These are phyloP conservation scores for Drosophila nr. perissopoda DNA, from an alignment of 2,888 invertebrate genomes.

Conservation along the genomic window DNA sequence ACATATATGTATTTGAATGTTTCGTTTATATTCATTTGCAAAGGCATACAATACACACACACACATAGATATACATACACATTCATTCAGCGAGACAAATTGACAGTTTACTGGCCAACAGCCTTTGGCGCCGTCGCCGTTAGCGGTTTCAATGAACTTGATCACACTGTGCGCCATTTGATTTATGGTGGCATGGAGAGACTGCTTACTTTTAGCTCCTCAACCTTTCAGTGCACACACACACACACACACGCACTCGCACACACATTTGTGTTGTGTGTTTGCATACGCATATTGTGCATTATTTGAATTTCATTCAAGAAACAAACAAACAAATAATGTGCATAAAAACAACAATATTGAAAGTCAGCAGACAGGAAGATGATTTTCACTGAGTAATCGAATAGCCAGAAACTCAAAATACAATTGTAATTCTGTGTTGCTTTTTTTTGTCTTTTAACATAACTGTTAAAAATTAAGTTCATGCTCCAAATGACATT, in stretches of 20 bases:
- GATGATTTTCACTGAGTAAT: slow-evolving; percentile 15
- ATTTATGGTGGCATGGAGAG: slow-evolving; percentile 62
- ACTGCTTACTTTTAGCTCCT: slow-evolving; percentile 44
- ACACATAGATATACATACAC: neutral
- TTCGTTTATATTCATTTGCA: slow-evolving; percentile 37
- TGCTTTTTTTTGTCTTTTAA: neutral
- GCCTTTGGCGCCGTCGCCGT: slow-evolving; percentile 47
- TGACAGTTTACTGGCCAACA: slow-evolving; percentile 54
- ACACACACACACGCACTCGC: neutral
- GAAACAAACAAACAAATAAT: slow-evolving; percentile 21
- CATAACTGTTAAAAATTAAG: slow-evolving; percentile 29
- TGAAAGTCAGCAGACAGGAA: slow-evolving; percentile 16
- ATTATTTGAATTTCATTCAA: slow-evolving; percentile 67
- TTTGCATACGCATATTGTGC: slow-evolving; percentile 31
- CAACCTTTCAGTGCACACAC: neutral
- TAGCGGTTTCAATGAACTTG: slow-evolving; percentile 42
- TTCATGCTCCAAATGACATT: slow-evolving; percentile 53
- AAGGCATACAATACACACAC: neutral
- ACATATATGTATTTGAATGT: slow-evolving; percentile 17
- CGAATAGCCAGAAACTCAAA: slow-evolving; percentile 14
- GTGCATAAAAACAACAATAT: slow-evolving; percentile 10
- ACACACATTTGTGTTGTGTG: slow-evolving; percentile 8
- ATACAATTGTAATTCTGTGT: neutral
- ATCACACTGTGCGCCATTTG: slow-evolving; percentile 65
- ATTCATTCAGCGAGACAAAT: slow-evolving; percentile 32